Conservation (phyloP, 30 jellyfish, hydroid and myxozoan genomes). For the Hydractinia symbiolongicarpus region DNA sequence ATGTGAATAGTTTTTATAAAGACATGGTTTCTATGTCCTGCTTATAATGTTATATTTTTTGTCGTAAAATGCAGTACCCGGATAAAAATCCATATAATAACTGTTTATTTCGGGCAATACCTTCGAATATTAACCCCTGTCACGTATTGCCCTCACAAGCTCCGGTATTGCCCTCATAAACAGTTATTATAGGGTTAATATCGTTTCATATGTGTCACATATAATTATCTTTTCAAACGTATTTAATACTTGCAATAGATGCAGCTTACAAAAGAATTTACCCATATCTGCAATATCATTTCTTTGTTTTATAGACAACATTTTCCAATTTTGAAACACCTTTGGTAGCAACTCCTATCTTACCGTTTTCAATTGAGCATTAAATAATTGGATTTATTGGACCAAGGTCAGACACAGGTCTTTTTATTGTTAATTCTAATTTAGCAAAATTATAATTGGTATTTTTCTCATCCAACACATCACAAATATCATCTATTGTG, state of each 20-base stretch:
- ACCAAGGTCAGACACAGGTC: not conserved
- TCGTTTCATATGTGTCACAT: not conserved
- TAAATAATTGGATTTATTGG: not conserved
- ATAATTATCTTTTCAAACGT: no score
- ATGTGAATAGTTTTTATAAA: no score
- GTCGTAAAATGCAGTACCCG: no score
- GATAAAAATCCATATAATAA: no score
- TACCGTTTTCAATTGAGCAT: not conserved
- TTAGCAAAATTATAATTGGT: not conserved
- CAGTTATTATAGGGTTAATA: no score
- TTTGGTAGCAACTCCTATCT: not conserved
- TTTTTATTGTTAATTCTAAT: not conserved
- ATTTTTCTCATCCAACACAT: conserved; percentile 2
- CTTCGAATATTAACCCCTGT: no score
- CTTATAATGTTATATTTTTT: no score
- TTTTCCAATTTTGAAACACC: not conserved
- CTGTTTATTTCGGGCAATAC: no score
- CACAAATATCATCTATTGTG: conserved; percentile 23
- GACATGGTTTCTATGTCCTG: no score
- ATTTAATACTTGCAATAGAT: no score
- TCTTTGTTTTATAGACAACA: not conserved
- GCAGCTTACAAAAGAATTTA: not conserved
- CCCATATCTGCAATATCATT: not conserved
- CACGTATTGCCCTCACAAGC: no score
- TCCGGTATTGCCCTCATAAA: no score